Evolutionary conservation across 2,888 invertebrate species (phyloP).

Genomic region (Thereva unica): DNA sequence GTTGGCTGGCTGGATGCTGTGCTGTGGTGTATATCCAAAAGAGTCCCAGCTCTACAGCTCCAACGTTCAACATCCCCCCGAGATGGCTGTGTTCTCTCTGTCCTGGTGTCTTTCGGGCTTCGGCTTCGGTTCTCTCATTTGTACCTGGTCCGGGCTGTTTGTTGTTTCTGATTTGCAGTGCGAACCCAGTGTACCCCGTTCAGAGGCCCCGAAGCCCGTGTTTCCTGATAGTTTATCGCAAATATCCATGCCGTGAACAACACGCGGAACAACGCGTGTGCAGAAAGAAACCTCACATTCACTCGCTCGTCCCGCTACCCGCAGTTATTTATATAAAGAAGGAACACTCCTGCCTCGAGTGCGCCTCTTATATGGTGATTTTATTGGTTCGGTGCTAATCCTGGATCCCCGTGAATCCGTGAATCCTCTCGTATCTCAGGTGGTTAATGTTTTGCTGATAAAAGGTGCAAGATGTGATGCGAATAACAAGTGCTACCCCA

Average conservation of each 20-base stretch:
- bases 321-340: conserved; percentile 24
- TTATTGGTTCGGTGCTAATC: conserved; percentile 36
- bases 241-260: conserved; percentile 59
- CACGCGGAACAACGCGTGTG: conserved; percentile 38
- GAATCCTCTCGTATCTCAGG: conserved; percentile 14
- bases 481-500: conserved; percentile 17
- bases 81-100: conserved; percentile 32
- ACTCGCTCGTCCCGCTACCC: conserved; percentile 7
- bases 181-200: conserved; percentile 1
- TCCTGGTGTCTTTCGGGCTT: conserved; percentile 3
- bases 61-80: conserved; percentile 32
- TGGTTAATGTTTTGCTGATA: conserved; percentile 27
- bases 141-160: conserved; percentile 37
- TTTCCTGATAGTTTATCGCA: conserved; percentile 58
- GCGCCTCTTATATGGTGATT: conserved; percentile 29
- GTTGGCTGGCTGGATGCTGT: conserved; percentile 24
- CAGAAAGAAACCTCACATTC: conserved; percentile 30
- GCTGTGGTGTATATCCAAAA: conserved; percentile 3
- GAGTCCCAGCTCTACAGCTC: neutral
- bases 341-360: conserved; percentile 11
- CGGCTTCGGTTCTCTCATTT: conserved; percentile 34
- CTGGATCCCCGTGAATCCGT: neutral
- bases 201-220: conserved; percentile 37
- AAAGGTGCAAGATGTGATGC: conserved; percentile 27
- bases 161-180: conserved; percentile 39